phyloP scores from a whole-genome alignment of 2,888 invertebrate species.

The Mesorhabditis spiculigera region DNA sequence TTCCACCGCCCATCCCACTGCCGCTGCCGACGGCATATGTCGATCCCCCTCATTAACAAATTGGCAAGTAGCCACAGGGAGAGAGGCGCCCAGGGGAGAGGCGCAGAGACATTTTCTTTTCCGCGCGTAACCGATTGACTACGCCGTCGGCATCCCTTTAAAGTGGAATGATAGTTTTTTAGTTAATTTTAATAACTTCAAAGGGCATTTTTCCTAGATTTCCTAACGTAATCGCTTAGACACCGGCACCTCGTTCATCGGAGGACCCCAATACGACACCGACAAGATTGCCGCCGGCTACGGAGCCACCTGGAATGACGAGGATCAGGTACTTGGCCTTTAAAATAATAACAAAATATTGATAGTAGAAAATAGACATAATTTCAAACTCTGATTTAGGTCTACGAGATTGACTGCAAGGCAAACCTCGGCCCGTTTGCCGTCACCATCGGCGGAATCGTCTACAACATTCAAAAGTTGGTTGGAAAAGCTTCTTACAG shows the following conservation, averaged over 20 bases:
- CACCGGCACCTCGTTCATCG: conserved; percentile 32
- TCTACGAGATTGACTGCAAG: conserved; percentile 20
- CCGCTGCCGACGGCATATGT: too few species aligned
- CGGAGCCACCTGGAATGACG: background rate
- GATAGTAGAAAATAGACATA: background rate
- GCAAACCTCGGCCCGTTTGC: conserved; percentile 16
- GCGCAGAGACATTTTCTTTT: too few species aligned
- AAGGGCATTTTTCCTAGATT: too few species aligned
- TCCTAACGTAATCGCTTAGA: conserved; percentile 10
- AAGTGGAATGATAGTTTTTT: too few species aligned
- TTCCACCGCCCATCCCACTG: too few species aligned
- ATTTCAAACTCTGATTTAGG: background rate
- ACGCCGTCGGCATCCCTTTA: too few species aligned
- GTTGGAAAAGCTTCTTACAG: background rate
- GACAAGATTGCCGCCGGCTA: conserved; percentile 13
- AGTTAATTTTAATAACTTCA: too few species aligned
- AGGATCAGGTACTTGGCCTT: background rate
- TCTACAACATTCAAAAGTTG: conserved; percentile 16
- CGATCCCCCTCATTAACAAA: too few species aligned
- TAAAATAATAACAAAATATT: background rate
- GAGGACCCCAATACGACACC: conserved; percentile 22
- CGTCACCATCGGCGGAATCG: conserved; percentile 21
- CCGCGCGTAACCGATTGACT: too few species aligned
- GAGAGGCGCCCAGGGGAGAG: too few species aligned
- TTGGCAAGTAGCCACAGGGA: too few species aligned